A percentile compares a stretch with the other conserved stretches of the same genome.
Conservation (phyloP, 2,113 vertebrate genomes). For the Ophiodon elongatus region DNA sequence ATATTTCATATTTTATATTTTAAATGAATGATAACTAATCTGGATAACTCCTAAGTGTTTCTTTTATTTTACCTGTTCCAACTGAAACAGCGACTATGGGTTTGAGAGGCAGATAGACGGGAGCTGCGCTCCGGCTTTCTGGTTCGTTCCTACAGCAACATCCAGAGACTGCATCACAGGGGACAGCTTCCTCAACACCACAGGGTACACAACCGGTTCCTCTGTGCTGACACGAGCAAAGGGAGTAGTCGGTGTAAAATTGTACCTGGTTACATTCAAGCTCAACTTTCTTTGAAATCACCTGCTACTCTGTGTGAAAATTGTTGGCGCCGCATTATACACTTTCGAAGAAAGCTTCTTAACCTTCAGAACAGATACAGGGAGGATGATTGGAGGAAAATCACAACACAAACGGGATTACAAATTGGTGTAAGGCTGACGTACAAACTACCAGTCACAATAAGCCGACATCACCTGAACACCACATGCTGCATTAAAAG, state of each 20-base stretch:
- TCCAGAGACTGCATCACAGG: slow-evolving; percentile 90
- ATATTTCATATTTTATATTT: slow-evolving; percentile 19
- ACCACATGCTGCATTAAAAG: not conserved
- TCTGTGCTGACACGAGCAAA: not conserved
- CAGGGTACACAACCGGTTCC: slow-evolving; percentile 86
- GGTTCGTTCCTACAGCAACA: slow-evolving; percentile 91
- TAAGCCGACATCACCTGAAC: not conserved
- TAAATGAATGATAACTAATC: slow-evolving; percentile 22
- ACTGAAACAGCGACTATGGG: slow-evolving; percentile 89
- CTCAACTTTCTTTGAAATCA: not conserved
- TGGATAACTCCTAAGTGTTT: not conserved
- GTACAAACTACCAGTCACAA: not conserved
- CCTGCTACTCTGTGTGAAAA: not conserved
- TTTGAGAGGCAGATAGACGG: slow-evolving; percentile 92
- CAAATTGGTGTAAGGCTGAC: not conserved
- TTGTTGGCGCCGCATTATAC: not conserved
- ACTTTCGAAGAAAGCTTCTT: not conserved
- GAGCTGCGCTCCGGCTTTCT: slow-evolving; percentile 91
- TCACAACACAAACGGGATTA: not conserved
- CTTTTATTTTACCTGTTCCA: slow-evolving; percentile 20
- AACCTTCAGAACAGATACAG: not conserved
- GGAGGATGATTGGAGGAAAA: not conserved
- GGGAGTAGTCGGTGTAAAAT: not conserved
- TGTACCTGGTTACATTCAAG: not conserved
- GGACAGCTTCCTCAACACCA: slow-evolving; percentile 94